Evolutionary conservation across 2,113 vertebrate genomes (phyloP).

Genomic region (Aplodontia rufa): DNA sequence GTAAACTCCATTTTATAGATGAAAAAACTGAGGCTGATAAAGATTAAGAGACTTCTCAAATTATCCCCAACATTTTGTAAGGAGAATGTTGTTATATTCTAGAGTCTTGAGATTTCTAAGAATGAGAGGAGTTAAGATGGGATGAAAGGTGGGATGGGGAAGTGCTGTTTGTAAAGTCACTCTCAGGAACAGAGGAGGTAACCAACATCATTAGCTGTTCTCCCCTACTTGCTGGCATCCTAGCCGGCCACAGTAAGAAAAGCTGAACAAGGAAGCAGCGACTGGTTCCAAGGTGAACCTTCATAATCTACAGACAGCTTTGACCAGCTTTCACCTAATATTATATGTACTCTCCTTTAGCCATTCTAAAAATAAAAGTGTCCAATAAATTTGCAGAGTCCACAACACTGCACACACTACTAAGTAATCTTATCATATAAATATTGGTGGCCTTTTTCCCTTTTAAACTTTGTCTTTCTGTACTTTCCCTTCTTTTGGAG

Average conservation of each 20-base stretch:
- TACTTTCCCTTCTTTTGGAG: not conserved
- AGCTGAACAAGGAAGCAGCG: not conserved
- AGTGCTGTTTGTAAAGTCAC: not conserved
- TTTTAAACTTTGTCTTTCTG: not conserved
- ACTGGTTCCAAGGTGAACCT: not conserved
- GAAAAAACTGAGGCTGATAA: not conserved
- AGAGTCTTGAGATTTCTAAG: not conserved
- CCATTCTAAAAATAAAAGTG: constrained; percentile 2
- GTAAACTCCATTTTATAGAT: constrained; percentile 21
- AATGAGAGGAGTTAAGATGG: not conserved
- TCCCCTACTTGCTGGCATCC: not conserved
- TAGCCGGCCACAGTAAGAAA: not conserved
- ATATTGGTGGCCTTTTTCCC: not conserved
- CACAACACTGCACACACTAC: not conserved
- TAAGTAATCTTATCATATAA: not conserved
- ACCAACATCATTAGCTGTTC: not conserved
- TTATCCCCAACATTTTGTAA: not conserved
- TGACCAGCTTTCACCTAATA: not conserved
- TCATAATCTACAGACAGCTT: not conserved
- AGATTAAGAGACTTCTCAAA: constrained; percentile 12
- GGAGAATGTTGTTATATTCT: not conserved
- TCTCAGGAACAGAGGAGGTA: not conserved
- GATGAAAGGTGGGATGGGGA: not conserved
- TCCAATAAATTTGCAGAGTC: not conserved
- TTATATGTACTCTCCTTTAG: not conserved